A percentile compares a stretch with the other conserved stretches of the same genome.
These are phyloP conservation scores for Episyrphus balteatus DNA, from an alignment of 1,140 invertebrate species.

Conservation along the genomic window DNA sequence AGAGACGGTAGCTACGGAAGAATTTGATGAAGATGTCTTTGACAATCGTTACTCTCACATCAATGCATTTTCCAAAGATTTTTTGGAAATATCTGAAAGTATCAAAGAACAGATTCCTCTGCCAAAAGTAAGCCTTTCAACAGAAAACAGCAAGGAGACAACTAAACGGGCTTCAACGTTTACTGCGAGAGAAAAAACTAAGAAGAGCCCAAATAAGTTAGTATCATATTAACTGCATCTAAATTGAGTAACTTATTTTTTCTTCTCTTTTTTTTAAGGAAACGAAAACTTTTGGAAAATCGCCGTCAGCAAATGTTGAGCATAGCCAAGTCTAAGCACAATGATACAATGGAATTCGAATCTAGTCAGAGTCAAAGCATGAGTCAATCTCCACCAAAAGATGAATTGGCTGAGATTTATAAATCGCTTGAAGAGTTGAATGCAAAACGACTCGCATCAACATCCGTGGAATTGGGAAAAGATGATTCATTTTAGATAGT, in stretches of 20 bases:
- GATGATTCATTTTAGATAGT: too few relatives aligned
- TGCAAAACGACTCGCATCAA: too few relatives aligned
- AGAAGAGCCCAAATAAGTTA: neutral
- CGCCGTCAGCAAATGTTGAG: neutral
- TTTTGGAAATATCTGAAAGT: neutral
- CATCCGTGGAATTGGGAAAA: too few relatives aligned
- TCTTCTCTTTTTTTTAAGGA: slow-evolving; percentile 4
- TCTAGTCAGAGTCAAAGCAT: slow-evolving; percentile 16
- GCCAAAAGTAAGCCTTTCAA: slow-evolving; percentile 10
- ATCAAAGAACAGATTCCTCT: neutral
- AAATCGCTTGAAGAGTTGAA: too few relatives aligned
- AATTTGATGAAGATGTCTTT: slow-evolving; percentile 14
- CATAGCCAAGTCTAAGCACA: slow-evolving; percentile 9
- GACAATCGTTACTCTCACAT: slow-evolving; percentile 3
- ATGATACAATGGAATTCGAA: slow-evolving; percentile 12
- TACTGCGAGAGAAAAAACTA: neutral
- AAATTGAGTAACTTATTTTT: neutral
- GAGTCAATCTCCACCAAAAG: slow-evolving; percentile 2
- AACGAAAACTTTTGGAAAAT: slow-evolving; percentile 1
- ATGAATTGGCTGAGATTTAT: slow-evolving; percentile 1
- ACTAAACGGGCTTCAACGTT: neutral
- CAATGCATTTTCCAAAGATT: neutral
- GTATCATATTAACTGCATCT: neutral
- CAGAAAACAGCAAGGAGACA: slow-evolving; percentile 9
- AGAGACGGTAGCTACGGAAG: slow-evolving; percentile 19